Evolutionary conservation across 2,888 invertebrate species (phyloP), one percentile per base, ranked within the genome.

Genomic region (Trachelus tabidus): DNA sequence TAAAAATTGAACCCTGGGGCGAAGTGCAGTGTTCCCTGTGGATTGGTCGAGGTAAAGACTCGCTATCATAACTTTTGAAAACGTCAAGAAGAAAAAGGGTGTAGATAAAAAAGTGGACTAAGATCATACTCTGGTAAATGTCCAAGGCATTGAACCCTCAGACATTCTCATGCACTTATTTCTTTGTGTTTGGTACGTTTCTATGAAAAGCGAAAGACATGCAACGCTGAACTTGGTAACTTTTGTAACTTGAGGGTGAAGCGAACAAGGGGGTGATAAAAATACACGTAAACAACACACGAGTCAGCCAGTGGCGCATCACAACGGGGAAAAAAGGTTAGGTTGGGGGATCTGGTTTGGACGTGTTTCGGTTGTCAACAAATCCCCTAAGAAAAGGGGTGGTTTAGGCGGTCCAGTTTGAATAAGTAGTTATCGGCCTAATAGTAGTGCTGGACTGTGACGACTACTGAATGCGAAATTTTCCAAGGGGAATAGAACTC

Each of bases 401-500:
- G 83, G 85, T 85, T 86, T 85, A 81, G 85, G 83, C 87, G 87
- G 89, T 89, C 84, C 87, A 84, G 88, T 87, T 89, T 90, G 90
- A 90, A 90, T 90, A 90, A 90, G 89, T 89, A 90, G 90, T 90
- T 89, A 89, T 87, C 84, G 83, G 86, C 85, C 87, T 89, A 90
- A 90, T 89, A 88, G 89, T 84, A 85, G 85, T 85, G 85, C 87
- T 82, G 89, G 88, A 88, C 88, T 84, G 81, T 85, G 86, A 89
- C 88, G 89, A 81, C 81, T 75, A 79, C 81, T 85, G 90, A 90
- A 90, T 90, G 89, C 89, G 77, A 80, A 89, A 89, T 89, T 84
- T 82, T 83, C 80, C 75, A 34, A 34, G 75, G 73, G 80, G 81
- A 69, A 73, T 68, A n/a, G 33, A 40, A 69, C 75, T 75, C 69